Conservation (phyloP, 2,888 invertebrate species). For the Empis stercorea region DNA sequence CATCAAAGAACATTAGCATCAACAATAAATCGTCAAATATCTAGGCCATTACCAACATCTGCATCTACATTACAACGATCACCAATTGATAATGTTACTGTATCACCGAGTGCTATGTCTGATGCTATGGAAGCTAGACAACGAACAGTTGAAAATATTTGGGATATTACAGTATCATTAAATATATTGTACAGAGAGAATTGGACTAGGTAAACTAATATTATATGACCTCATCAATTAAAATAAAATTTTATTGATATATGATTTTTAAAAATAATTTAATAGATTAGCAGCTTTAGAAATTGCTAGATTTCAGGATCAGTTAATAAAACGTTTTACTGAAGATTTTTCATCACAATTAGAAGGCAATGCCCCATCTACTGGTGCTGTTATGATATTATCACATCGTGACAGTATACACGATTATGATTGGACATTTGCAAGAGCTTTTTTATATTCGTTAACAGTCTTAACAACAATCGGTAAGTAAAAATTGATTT, state of each 20-base stretch:
- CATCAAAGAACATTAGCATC: conserved; percentile 43
- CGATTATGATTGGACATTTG: conserved; percentile 76
- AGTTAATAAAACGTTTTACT: conserved; percentile 63
- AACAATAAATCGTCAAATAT: conserved; percentile 28
- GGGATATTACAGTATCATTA: conserved; percentile 78
- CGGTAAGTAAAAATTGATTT: conserved; percentile 49
- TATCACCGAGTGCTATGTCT: conserved; percentile 29
- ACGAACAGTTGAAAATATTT: conserved; percentile 73
- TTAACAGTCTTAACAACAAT: conserved; percentile 87
- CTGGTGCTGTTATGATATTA: conserved; percentile 33
- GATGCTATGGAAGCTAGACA: conserved; percentile 45
- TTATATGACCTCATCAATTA: neutral
- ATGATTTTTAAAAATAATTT: neutral
- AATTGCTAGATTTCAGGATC: conserved; percentile 62
- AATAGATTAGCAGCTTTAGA: conserved; percentile 36
- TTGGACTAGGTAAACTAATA: conserved; percentile 62
- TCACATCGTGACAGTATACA: conserved; percentile 28
- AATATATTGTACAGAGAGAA: conserved; percentile 82
- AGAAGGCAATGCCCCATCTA: conserved; percentile 30
- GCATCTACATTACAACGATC: neutral
- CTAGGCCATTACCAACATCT: conserved; percentile 32
- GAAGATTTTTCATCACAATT: conserved; percentile 55
- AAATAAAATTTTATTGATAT: neutral
- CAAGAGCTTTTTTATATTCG: conserved; percentile 86
- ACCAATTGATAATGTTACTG: conserved; percentile 23